A percentile compares a stretch with the other conserved stretches of the same genome.
Conservation (phyloP, 2,888 invertebrate species). For the Fragum fragum region DNA sequence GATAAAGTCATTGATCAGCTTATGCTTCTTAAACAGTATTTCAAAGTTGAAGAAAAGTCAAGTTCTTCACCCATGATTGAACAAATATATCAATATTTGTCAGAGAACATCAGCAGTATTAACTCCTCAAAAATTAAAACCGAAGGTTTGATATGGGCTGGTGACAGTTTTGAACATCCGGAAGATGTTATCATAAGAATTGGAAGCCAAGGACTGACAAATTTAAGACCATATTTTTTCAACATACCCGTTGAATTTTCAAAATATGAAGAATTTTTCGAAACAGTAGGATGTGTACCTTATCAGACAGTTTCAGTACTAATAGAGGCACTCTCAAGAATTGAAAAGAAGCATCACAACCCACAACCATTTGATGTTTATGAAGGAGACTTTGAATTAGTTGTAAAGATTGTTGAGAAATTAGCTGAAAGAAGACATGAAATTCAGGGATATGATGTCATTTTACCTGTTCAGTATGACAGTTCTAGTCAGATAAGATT, state of each 20-base stretch:
- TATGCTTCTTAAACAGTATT: constrained; percentile 33
- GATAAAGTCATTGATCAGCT: constrained; percentile 46
- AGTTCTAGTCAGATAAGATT: constrained; percentile 20
- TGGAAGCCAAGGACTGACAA: constrained; percentile 30
- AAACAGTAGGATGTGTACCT: constrained; percentile 43
- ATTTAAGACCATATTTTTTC: constrained; percentile 60
- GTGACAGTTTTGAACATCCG: constrained; percentile 55
- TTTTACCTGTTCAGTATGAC: constrained; percentile 48
- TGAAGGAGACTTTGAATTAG: constrained; percentile 45
- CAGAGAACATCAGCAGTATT: background rate
- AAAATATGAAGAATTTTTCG: constrained; percentile 37
- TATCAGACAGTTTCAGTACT: constrained; percentile 42
- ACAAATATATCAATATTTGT: constrained; percentile 7
- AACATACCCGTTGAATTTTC: constrained; percentile 55
- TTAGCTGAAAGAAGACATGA: constrained; percentile 31
- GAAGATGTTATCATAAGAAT: constrained; percentile 32
- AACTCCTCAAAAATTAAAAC: background rate
- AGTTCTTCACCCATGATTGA: constrained; percentile 39
- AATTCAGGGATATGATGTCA: constrained; percentile 21
- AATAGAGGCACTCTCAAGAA: constrained; percentile 35
- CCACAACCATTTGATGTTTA: background rate
- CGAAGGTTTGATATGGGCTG: constrained; percentile 56
- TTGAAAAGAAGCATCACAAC: constrained; percentile 38
- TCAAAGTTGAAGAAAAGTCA: constrained; percentile 32
- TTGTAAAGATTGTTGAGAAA: constrained; percentile 55